Evolutionary conservation across 2,797 vertebrate species (phyloP).

Genomic region (Sibirionetta formosa): DNA sequence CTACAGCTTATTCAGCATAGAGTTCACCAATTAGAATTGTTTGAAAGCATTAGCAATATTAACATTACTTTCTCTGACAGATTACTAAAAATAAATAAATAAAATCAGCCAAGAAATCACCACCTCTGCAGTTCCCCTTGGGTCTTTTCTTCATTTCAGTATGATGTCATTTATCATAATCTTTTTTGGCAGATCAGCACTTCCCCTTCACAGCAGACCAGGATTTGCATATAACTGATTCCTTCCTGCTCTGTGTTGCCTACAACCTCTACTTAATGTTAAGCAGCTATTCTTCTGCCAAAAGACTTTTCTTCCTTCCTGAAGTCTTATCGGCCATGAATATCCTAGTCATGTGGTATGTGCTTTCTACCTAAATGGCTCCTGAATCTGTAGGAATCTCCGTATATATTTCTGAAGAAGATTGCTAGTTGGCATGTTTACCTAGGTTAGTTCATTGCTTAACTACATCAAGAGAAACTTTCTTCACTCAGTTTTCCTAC

Average conservation of each 20-base stretch:
- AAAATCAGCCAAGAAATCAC: background rate
- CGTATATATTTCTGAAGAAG: background rate
- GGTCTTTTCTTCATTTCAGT: background rate
- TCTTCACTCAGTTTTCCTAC: background rate
- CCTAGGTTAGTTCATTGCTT: background rate
- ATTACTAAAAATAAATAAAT: background rate
- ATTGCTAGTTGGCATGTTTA: background rate
- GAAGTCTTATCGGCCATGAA: background rate
- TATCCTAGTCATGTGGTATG: background rate
- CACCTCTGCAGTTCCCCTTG: background rate
- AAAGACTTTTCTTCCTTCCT: background rate
- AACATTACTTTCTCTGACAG: background rate
- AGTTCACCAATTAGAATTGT: background rate
- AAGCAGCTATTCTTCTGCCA: background rate
- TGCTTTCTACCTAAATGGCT: background rate
- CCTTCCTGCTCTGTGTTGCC: background rate
- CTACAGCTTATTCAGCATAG: background rate
- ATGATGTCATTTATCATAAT: background rate
- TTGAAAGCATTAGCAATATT: conserved; percentile 1
- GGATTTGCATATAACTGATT: background rate
- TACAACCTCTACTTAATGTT: background rate
- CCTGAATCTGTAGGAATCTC: background rate
- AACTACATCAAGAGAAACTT: background rate
- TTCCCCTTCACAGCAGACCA: background rate
- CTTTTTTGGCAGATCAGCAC: background rate